These are phyloP conservation scores for Bradypus variegatus DNA, from an alignment of 2,797 vertebrate genomes.

Conservation along the genomic window DNA sequence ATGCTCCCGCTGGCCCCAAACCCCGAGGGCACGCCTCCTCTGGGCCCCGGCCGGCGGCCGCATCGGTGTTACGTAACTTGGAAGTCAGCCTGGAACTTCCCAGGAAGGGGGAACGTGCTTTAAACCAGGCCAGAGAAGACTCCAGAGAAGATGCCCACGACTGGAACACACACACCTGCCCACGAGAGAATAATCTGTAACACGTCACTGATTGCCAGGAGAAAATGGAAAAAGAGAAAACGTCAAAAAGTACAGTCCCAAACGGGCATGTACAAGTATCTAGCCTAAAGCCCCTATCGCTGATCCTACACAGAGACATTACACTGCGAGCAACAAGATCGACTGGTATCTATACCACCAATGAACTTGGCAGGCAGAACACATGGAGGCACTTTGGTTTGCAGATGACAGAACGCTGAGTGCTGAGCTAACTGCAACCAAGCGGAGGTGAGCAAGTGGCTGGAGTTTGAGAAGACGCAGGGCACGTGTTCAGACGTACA, in stretches of 20 bases:
- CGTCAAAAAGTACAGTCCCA: background rate
- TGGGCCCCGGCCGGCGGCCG: too few relatives aligned
- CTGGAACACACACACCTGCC: background rate
- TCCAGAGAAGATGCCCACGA: background rate
- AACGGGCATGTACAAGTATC: constrained; percentile 31
- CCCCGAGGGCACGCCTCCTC: too few relatives aligned
- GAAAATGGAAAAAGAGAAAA: constrained; percentile 42
- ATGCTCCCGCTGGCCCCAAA: constrained; percentile 56
- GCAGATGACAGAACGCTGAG: constrained; percentile 33
- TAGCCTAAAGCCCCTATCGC: constrained; percentile 48
- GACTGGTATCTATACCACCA: background rate
- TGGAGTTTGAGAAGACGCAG: background rate
- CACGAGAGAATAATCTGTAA: constrained; percentile 50
- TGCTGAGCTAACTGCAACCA: constrained; percentile 24
- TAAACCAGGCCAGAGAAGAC: background rate
- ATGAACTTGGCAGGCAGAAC: background rate
- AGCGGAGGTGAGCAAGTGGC: background rate
- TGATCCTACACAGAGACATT: constrained; percentile 45
- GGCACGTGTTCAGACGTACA: background rate
- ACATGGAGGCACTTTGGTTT: constrained; percentile 25
- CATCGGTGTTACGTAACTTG: background rate
- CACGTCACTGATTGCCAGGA: constrained; percentile 45
- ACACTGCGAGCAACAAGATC: background rate
- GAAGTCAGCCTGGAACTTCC: constrained; percentile 14
- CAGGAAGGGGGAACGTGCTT: background rate